Evolutionary conservation across 1,140 invertebrate genomes (phyloP).

Genomic region (Nasonia vitripennis): DNA sequence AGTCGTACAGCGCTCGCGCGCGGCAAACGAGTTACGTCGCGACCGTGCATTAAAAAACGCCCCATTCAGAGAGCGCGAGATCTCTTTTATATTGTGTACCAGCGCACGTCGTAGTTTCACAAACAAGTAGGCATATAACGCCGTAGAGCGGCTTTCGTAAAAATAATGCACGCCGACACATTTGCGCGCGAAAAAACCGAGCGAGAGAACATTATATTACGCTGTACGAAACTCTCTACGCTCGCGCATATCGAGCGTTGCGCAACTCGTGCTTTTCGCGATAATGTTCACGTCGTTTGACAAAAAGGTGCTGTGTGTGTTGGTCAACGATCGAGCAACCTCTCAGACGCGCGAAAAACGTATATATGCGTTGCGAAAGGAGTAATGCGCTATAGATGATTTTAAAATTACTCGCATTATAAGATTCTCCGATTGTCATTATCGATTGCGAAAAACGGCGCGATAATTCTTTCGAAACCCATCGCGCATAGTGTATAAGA

Average conservation of each 20-base stretch:
- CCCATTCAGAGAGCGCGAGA: not conserved
- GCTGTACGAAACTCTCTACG: not conserved
- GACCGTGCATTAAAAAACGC: constrained; percentile 25
- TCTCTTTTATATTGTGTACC: not conserved
- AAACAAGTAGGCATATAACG: not conserved
- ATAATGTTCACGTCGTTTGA: not conserved
- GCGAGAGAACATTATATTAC: not conserved
- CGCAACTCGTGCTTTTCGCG: not conserved
- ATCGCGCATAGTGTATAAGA: too few species aligned
- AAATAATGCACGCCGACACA: constrained; percentile 20
- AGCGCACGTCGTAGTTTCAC: not conserved
- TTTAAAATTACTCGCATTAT: not conserved
- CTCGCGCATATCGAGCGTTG: not conserved
- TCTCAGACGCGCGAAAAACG: not conserved
- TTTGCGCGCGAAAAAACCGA: not conserved
- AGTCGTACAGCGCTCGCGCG: not conserved
- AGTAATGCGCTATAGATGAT: not conserved
- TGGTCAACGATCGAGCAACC: not conserved
- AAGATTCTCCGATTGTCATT: not conserved
- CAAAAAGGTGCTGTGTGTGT: not conserved
- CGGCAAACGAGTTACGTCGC: constrained; percentile 25
- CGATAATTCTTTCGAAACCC: too few species aligned
- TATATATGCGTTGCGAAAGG: too few species aligned
- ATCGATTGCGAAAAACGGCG: not conserved
- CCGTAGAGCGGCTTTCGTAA: not conserved